Evolutionary conservation across 2,113 vertebrate species (phyloP).

Genomic region (Tauraco erythrolophus): DNA sequence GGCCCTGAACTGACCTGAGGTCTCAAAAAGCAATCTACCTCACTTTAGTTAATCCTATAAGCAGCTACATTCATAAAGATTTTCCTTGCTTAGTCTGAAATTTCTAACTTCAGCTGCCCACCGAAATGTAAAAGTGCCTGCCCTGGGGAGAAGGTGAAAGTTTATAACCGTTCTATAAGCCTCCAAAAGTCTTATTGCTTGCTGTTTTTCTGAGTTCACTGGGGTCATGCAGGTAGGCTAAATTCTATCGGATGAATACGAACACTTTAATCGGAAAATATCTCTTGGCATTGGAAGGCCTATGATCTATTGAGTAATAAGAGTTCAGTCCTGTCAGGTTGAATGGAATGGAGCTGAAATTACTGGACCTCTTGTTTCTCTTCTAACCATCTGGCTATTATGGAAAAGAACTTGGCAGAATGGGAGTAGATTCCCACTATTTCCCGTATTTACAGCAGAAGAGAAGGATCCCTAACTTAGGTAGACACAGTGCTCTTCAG

Average conservation of each 20-base stretch:
- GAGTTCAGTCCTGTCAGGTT: not conserved
- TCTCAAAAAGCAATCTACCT: not conserved
- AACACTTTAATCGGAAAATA: not conserved
- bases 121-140: not conserved
- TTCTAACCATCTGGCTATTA: not conserved
- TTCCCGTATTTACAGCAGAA: not conserved
- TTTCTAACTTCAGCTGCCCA: not conserved
- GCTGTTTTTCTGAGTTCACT: not conserved
- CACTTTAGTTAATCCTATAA: not conserved
- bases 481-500: not conserved
- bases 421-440: not conserved
- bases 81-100: not conserved
- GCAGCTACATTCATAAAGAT: not conserved
- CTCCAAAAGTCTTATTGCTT: not conserved
- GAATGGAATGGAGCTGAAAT: not conserved
- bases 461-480: not conserved
- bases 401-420: not conserved
- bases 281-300: not conserved
- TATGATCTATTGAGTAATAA: not conserved
- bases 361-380: not conserved
- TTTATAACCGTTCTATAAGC: not conserved
- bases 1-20: not conserved
- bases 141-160: not conserved
- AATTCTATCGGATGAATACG: not conserved
- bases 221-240: not conserved